phyloP scores from a whole-genome alignment of 2,797 vertebrate genomes.

The Cyprinella venusta region DNA sequence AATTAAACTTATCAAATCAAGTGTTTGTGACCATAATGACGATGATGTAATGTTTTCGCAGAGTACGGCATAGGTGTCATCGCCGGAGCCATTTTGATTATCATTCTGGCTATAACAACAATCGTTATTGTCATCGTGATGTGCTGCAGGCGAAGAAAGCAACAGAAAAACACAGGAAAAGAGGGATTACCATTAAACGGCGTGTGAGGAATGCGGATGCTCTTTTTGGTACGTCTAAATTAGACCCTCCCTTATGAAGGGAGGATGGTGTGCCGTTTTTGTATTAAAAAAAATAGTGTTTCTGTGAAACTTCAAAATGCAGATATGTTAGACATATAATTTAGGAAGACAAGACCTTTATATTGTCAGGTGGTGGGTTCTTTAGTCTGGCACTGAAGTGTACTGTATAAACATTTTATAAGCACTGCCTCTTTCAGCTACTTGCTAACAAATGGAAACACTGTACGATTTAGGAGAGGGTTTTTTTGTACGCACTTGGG shows the following conservation, averaged over 20 bases:
- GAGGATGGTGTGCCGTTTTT: conserved; percentile 53
- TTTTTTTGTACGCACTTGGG: conserved; percentile 26
- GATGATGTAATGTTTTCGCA: conserved; percentile 60
- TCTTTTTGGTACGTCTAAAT: conserved; percentile 45
- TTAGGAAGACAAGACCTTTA: conserved; percentile 19
- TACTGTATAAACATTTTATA: conserved; percentile 50
- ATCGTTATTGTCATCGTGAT: conserved; percentile 71
- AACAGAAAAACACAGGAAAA: conserved; percentile 50
- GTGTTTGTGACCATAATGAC: neutral
- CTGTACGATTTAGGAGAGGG: conserved; percentile 22
- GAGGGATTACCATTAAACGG: conserved; percentile 69
- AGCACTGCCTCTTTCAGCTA: conserved; percentile 52
- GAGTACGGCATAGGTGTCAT: conserved; percentile 79
- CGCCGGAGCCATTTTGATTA: conserved; percentile 67
- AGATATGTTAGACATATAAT: conserved; percentile 54
- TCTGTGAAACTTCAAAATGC: conserved; percentile 82
- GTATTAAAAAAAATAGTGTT: conserved; percentile 73
- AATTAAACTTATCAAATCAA: neutral
- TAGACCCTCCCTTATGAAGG: conserved; percentile 36
- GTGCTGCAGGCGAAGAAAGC: conserved; percentile 76
- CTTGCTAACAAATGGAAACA: conserved; percentile 44
- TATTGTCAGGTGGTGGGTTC: conserved; percentile 60
- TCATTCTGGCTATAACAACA: conserved; percentile 69
- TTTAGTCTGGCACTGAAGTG: conserved; percentile 43
- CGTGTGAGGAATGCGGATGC: conserved; percentile 53